Percentiles rank a stretch among this genome's conserved stretches.
These are phyloP conservation scores for Miltochrista miniata DNA, from an alignment of 2,888 invertebrate genomes.

Conservation along the genomic window DNA sequence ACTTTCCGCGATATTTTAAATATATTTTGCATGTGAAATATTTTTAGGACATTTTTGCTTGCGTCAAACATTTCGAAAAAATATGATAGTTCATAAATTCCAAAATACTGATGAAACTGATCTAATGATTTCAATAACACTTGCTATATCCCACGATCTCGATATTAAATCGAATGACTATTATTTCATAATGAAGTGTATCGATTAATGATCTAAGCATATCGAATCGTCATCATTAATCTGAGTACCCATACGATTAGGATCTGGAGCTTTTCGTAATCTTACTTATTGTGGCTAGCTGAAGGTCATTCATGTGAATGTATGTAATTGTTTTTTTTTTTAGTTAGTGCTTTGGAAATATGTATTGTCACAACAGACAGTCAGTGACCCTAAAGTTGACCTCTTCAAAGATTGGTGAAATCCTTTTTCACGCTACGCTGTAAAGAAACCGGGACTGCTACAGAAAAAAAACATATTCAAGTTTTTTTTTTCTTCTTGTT, in stretches of 20 bases:
- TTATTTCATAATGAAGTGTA: constrained; percentile 19
- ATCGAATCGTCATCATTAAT: constrained; percentile 29
- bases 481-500: too few relatives aligned
- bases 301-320: constrained; percentile 14
- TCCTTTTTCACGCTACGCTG: too few relatives aligned
- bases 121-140: not conserved
- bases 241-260: constrained; percentile 11
- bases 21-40: too few relatives aligned
- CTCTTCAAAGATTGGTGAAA: too few relatives aligned
- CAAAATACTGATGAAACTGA: constrained; percentile 1
- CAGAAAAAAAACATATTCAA: too few relatives aligned
- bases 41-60: too few relatives aligned
- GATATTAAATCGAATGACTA: constrained; percentile 7
- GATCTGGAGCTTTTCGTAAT: constrained; percentile 22
- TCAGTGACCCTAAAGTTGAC: too few relatives aligned
- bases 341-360: not conserved
- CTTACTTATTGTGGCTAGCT: constrained; percentile 12
- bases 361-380: too few relatives aligned
- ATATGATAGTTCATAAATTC: not conserved
- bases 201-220: constrained; percentile 16
- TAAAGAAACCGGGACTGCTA: too few relatives aligned
- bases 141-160: constrained; percentile 11
- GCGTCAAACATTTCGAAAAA: too few relatives aligned
- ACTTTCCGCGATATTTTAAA: too few relatives aligned
- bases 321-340: not conserved